Evolutionary conservation across 2,888 invertebrate species (phyloP).

Genomic region (Macrophya alboannulata): DNA sequence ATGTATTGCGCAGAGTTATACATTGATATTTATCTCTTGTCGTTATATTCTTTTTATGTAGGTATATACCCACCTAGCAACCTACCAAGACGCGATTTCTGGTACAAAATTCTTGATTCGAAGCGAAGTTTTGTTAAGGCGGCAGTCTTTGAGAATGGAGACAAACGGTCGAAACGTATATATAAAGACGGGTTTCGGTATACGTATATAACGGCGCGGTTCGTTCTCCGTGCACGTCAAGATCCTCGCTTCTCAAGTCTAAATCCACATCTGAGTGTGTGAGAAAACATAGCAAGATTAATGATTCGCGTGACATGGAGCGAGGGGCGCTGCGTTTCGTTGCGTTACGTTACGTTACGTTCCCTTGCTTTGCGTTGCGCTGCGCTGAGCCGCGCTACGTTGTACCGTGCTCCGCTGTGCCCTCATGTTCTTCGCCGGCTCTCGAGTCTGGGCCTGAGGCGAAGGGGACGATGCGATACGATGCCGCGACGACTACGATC

Average conservation of each 20-base stretch:
- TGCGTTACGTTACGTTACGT: not conserved
- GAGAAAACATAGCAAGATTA: constrained; percentile 80
- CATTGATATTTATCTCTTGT: not conserved
- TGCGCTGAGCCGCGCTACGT: not conserved
- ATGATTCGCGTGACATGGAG: constrained; percentile 78
- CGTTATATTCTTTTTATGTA: not conserved
- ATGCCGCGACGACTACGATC: constrained; percentile 18
- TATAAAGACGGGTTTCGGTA: constrained; percentile 43
- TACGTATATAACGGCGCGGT: not conserved
- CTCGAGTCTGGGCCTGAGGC: not conserved
- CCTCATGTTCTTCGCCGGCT: constrained; percentile 34
- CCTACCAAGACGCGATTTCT: not conserved
- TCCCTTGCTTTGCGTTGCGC: not conserved
- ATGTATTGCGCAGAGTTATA: not conserved
- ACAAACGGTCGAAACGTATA: constrained; percentile 64
- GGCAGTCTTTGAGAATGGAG: constrained; percentile 64
- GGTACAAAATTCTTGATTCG: constrained; percentile 29
- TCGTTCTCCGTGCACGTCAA: constrained; percentile 63
- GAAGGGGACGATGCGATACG: constrained; percentile 10
- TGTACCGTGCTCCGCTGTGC: not conserved
- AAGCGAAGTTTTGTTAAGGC: constrained; percentile 17
- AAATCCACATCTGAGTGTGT: constrained; percentile 80
- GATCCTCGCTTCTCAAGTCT: constrained; percentile 76
- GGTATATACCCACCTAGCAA: not conserved
- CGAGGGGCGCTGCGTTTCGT: constrained; percentile 64